Evolutionary conservation across 2,113 vertebrate species (phyloP), one percentile per base, ranked within the genome.

Genomic region (Gnathonemus echidnorhynchus): DNA sequence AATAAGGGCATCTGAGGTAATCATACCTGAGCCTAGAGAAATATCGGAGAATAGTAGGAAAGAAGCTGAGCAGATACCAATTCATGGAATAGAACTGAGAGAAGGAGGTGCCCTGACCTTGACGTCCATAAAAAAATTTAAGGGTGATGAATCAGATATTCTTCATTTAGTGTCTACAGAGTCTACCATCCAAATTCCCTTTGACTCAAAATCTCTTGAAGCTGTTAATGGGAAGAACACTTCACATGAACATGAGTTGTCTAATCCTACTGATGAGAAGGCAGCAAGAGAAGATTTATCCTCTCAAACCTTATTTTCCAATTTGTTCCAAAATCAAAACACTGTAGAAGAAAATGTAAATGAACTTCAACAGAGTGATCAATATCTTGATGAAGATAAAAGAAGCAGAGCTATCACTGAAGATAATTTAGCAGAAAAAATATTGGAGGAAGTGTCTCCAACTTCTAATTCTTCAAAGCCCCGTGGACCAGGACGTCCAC

Each of bases 401-500:
- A 31, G 8, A 19, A 39, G 46, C 58, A 31, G 21, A 46, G 49
- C 42, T 15, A n/a, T 62, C 31, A 27, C 27, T 53, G 86, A 87
- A 35, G 35, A 90, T 39, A 24, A 74, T 42, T 2, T 10, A 31
- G 46, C 15, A n/a, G 66, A 45, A 70, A 58, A 35, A 31, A 24
- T 52, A 48, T 10, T 9, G 17, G 62, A 87, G 42, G 84, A 66
- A 31, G 21, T 11, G 6, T 66, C 31, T 15, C 11, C 7, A 11
- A 45, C 86, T 53, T 27, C 42, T 17, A 11, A 52, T 5, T 42
- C 85, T 45, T 48, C 53, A 35, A 87, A 53, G 46, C 19, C 86
- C 24, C 89, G 62, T 42, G 48, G 89, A 24, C 83, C 58, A 50
- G 84, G 84, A 70, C 87, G 87, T 24, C 87, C 92, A 19, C 87